Evolutionary conservation across 1,140 invertebrate species (phyloP).

Genomic region (Colletes latitarsis): DNA sequence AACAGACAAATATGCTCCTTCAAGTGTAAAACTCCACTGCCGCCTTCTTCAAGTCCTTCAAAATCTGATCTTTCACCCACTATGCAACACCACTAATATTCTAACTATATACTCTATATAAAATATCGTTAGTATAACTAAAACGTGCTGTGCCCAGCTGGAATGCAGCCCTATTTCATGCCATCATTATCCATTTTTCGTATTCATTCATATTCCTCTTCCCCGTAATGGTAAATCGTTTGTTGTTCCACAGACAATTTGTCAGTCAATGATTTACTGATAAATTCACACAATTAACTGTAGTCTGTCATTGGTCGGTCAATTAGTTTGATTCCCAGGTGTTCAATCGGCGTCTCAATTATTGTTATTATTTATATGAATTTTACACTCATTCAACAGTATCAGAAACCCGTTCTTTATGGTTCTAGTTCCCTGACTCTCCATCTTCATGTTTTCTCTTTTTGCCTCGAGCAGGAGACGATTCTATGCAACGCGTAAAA

Average conservation of each 20-base stretch:
- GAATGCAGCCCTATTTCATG: constrained; percentile 80
- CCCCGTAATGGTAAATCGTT: constrained; percentile 56
- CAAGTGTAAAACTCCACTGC: constrained; percentile 73
- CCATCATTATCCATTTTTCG: constrained; percentile 65
- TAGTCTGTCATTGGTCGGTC: constrained; percentile 81
- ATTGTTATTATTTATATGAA: constrained; percentile 80
- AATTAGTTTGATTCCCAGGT: constrained; percentile 81
- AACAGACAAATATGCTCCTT: constrained; percentile 82
- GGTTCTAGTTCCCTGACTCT: constrained; percentile 77
- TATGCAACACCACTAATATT: constrained; percentile 78
- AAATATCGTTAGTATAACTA: constrained; percentile 82
- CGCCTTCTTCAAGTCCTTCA: constrained; percentile 38
- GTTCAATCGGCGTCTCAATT: constrained; percentile 78
- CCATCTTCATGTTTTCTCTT: constrained; percentile 87
- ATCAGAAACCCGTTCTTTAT: constrained; percentile 67
- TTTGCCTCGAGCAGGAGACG: constrained; percentile 84
- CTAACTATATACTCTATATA: constrained; percentile 82
- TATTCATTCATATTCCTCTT: constrained; percentile 51
- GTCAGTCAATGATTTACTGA: constrained; percentile 74
- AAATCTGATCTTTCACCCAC: constrained; percentile 65
- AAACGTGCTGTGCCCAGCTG: constrained; percentile 80
- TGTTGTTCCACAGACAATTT: constrained; percentile 73
- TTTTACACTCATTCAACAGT: constrained; percentile 79
- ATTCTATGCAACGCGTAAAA: constrained; percentile 70
- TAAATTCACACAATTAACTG: constrained; percentile 78